These are phyloP conservation scores for Eueremaeus valkanovi DNA, from an alignment of 2,888 invertebrate genomes.

Conservation along the genomic window DNA sequence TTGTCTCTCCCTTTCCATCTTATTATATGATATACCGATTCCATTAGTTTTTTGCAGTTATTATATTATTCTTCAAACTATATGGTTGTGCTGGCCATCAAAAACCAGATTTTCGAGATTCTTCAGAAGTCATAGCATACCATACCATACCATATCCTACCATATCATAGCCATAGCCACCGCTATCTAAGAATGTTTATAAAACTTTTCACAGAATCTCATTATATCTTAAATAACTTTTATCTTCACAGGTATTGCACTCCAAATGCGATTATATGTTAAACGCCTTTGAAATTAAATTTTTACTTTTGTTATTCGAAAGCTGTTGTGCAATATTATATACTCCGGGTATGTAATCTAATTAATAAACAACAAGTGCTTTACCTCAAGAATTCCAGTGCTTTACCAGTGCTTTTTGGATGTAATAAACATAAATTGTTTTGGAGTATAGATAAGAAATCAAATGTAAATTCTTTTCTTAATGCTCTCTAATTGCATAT, in stretches of 20 bases:
- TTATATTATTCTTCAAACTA: too few relatives aligned
- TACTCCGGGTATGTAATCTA: constrained; percentile 24
- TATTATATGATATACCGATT: background rate
- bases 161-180: background rate
- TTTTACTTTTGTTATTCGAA: background rate
- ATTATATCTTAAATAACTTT: background rate
- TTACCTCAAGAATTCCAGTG: background rate
- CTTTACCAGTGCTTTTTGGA: too few relatives aligned
- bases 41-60: background rate
- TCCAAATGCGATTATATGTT: background rate
- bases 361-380: constrained; percentile 18
- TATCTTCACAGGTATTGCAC: background rate
- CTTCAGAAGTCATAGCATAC: background rate
- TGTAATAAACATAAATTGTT: background rate
- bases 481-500: background rate
- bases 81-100: background rate
- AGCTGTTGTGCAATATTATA: background rate
- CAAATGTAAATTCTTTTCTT: background rate
- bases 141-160: too few relatives aligned
- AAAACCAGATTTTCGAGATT: background rate
- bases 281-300: constrained; percentile 11
- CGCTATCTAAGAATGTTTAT: background rate
- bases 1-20: background rate
- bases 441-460: background rate
- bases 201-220: background rate